Evolutionary conservation across 2,113 vertebrate species (phyloP), one percentile per base, ranked within the genome.

Genomic region (Tylochromis polylepis): DNA sequence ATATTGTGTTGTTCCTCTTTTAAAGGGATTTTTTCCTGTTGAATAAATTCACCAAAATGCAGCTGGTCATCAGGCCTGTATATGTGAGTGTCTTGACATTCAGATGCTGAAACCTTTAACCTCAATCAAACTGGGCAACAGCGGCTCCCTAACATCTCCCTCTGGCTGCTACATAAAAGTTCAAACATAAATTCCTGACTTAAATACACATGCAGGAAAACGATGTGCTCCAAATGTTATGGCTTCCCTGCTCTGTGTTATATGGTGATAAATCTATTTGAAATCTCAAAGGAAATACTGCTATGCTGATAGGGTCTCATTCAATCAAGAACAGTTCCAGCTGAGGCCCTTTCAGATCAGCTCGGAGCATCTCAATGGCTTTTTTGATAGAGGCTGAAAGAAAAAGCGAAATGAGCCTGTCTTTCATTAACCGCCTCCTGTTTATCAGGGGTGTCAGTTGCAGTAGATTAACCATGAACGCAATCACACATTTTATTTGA

Each of bases 121-220:
- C 60, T 62, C 46, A 75, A 81, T 84, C 77, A n/a, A 87, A 58
- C 62, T 81, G 8, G 79, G 82, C 85, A 90, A 90, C 5, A 34
- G 18, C 38, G 84, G 36, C 88, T 88, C 60, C 67, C 43, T 6
- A 70, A 65, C 34, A 22, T 87, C 55, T 79, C 59, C 22, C 59
- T 86, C 62, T 67, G 84, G 57, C 84, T 84, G 55, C 91, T 91
- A 92, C 53, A 83, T 92, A 88, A 92, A 92, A 81, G 75, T 36
- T 29, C 34, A 36, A 29, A 56, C 36, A 29, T 70, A 79, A 89
- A 87, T 83, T n/a, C 20, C 80, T 79, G 62, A 81, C 60, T 86
- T 88, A 87, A 46, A 87, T 70, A 22, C 43, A 70, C 22, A 8
- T 72, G 72, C 41, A 78, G 15, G 81, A 81, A 57, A 77, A 56